Evolutionary conservation across 2,113 vertebrate genomes (phyloP).

Genomic region (Urocitellus parryii): DNA sequence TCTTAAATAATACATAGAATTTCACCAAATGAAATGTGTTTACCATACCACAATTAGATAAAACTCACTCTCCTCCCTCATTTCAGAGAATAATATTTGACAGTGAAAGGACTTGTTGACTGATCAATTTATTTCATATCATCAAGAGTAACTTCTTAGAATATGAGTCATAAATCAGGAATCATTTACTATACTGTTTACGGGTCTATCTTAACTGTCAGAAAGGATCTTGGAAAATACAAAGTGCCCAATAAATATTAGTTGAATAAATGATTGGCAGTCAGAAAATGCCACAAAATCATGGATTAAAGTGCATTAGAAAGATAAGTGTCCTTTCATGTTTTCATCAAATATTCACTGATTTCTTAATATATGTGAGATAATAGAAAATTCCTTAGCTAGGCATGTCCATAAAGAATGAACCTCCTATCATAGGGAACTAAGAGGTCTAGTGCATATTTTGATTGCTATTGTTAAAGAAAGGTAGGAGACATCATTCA

Average conservation of each 20-base stretch:
- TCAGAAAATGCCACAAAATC: neutral
- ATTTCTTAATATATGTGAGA: neutral
- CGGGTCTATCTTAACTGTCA: neutral
- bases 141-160: neutral
- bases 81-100: neutral
- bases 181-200: neutral
- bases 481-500: rapidly evolving
- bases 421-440: rapidly evolving
- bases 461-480: neutral
- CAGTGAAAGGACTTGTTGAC: neutral
- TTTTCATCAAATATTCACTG: neutral
- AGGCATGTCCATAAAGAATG: neutral
- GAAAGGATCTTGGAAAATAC: neutral
- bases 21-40: neutral
- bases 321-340: neutral
- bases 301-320: neutral
- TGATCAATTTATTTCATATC: neutral
- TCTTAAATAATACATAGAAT: neutral
- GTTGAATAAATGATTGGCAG: neutral
- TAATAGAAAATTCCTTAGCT: neutral
- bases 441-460: neutral
- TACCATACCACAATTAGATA: neutral
- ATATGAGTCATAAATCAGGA: neutral
- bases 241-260: neutral
- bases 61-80: rapidly evolving